These are phyloP conservation scores for Papilio protenor DNA, from an alignment of 2,888 invertebrate species.

Conservation along the genomic window DNA sequence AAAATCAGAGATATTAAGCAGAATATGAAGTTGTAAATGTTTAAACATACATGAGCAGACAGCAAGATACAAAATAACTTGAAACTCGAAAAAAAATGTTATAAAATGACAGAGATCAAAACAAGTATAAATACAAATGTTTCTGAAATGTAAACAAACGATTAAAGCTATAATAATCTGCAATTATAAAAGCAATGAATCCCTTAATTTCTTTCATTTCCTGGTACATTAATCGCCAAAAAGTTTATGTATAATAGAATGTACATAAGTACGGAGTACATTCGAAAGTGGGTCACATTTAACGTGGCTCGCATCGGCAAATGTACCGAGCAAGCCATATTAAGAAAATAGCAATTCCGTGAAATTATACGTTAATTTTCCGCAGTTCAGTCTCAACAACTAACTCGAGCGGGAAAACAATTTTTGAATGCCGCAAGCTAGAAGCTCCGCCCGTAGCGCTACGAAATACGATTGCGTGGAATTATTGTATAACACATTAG, in stretches of 20 bases:
- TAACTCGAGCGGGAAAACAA: slow-evolving; percentile 53
- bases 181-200: not conserved
- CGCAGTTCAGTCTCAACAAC: slow-evolving; percentile 46
- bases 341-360: slow-evolving; percentile 38
- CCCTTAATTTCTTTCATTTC: slow-evolving; percentile 3
- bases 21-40: too few relatives aligned
- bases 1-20: too few relatives aligned
- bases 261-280: slow-evolving; percentile 5
- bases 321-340: slow-evolving; percentile 28
- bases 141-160: too few relatives aligned
- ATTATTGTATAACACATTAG: not conserved
- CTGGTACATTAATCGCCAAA: not conserved
- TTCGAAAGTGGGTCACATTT: slow-evolving; percentile 15
- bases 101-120: too few relatives aligned
- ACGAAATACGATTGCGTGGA: slow-evolving; percentile 56
- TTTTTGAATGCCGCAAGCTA: slow-evolving; percentile 50
- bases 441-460: slow-evolving; percentile 58
- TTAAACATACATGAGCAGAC: too few relatives aligned
- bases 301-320: slow-evolving; percentile 20
- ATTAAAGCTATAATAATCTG: not conserved
- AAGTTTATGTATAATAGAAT: not conserved
- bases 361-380: slow-evolving; percentile 38
- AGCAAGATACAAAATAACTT: too few relatives aligned
- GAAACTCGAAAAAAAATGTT: too few relatives aligned
- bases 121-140: too few relatives aligned